Evolutionary conservation across 2,888 invertebrate species (phyloP), one percentile per base, ranked within the genome.

Genomic region (Cephus runcator): DNA sequence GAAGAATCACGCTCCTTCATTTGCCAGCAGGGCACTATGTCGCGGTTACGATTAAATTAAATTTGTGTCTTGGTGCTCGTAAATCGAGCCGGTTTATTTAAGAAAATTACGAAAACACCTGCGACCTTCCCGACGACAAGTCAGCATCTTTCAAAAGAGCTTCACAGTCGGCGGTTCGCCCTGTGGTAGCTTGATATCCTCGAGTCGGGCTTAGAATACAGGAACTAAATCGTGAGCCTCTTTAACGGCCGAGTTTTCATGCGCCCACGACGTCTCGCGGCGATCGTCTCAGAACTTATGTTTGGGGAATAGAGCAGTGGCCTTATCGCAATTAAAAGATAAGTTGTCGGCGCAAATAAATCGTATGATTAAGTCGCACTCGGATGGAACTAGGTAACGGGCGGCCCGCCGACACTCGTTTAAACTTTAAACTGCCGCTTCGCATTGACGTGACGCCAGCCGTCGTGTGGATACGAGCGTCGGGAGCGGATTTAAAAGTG

Each of bases 401-500:
- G 31, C 15, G 71, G 71, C 71, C 0, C 12, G 15, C 31, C 15
- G 71, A 33, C 71, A 31, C 12, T 71, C 31, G 34, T 33, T 71
- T 69, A 69, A 69, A 30, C 11, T 31, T 15, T 31, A 31, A 33
- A 71, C 31, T 12, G 71, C 1, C 11, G 12, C 0, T 34, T 1
- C 12, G 0, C 11, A 4, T 31, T 9, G 31, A 33, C 71, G 71
- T 71, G 71, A 71, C 31, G 11, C 34, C 71, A 56, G 31, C 71
- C 71, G 71, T 11, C 71, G 31, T 31, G 31, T 31, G 1, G 71
- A 11, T 34, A 1, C 2, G 71, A 71, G 71, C 12, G 9, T 31
- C 71, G 11, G 71, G 40, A 56, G 71, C 71, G 31, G 31, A 71
- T 71, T 71, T 71, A 75, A 78, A 76, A 35, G 56, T 76, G 71